phyloP scores from a whole-genome alignment of 2,113 vertebrate genomes.

The Orientallactaga bullata region DNA sequence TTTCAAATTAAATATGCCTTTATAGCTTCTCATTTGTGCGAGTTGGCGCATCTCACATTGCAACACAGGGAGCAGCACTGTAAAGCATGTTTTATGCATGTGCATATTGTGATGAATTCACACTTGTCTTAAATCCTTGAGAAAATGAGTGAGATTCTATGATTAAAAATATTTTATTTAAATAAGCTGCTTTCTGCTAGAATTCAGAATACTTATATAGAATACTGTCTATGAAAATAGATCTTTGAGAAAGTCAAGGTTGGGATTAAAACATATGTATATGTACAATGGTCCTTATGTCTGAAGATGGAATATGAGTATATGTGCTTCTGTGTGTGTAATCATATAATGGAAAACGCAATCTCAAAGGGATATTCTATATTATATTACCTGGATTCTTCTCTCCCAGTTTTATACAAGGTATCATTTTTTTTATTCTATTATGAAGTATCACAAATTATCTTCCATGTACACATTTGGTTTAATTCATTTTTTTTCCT shows the following conservation, averaged over 20 bases:
- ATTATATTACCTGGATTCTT: neutral
- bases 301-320: neutral
- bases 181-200: slow-evolving; percentile 9
- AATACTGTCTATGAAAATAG: neutral
- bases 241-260: neutral
- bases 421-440: neutral
- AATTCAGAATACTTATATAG: slow-evolving; percentile 24
- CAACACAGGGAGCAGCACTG: slow-evolving; percentile 25
- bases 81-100: neutral
- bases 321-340: neutral
- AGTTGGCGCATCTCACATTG: slow-evolving; percentile 9
- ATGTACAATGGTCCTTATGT: neutral
- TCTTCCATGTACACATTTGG: neutral
- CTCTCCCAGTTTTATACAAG: neutral
- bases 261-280: neutral
- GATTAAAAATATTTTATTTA: slow-evolving; percentile 1
- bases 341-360: neutral
- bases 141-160: neutral
- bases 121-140: neutral
- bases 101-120: slow-evolving; percentile 36
- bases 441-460: neutral
- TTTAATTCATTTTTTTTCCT: neutral
- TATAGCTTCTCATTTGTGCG: neutral
- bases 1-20: slow-evolving; percentile 21
- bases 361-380: neutral